phyloP scores from a whole-genome alignment of 2,113 vertebrate genomes.

The Pithys albifrons region DNA sequence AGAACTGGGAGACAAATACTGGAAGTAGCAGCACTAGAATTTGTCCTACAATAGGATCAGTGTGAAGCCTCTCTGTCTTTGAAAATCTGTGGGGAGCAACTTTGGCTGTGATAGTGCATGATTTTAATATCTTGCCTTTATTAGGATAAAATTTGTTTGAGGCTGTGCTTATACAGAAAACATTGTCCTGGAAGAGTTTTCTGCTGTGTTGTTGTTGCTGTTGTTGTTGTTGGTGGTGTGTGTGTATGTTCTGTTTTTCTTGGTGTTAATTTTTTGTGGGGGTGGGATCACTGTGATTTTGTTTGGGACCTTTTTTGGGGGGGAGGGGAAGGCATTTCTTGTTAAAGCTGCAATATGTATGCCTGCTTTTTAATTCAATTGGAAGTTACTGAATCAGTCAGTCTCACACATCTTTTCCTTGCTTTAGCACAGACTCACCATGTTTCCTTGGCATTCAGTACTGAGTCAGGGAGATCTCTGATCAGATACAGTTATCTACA shows the following conservation, averaged over 20 bases:
- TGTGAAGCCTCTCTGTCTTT: background rate
- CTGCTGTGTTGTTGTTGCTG: background rate
- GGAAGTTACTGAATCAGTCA: background rate
- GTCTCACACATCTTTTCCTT: fast-evolving
- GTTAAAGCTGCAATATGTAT: background rate
- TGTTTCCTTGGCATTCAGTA: background rate
- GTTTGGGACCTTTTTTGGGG: background rate
- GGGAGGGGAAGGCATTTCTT: background rate
- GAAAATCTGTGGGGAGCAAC: background rate
- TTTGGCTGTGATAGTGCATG: background rate
- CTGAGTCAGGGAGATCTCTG: background rate
- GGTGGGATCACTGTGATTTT: background rate
- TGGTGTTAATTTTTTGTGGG: fast-evolving
- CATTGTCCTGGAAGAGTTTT: background rate
- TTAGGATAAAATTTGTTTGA: background rate
- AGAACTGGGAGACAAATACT: background rate
- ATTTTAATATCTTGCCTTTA: background rate
- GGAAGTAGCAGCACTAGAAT: background rate
- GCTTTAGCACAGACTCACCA: background rate
- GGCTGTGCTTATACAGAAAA: background rate
- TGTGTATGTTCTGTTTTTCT: background rate
- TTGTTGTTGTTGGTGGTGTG: background rate
- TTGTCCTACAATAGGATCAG: background rate
- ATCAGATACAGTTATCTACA: background rate
- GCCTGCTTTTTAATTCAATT: background rate